Percentiles rank a stretch among this genome's conserved stretches.
Conservation (phyloP, 2,888 invertebrate species). For the Platycheirus rosarum region DNA sequence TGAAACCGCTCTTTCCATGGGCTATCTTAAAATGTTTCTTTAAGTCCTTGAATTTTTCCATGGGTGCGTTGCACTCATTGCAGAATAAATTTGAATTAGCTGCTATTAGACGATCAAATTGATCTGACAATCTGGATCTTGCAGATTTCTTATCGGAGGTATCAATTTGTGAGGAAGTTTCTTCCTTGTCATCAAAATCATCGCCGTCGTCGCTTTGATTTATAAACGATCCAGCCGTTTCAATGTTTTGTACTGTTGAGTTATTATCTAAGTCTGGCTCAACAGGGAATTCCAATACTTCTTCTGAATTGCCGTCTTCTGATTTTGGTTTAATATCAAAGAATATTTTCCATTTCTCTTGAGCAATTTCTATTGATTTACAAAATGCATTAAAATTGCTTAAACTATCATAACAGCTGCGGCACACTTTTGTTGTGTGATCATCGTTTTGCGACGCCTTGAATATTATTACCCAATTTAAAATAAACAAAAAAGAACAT, state of each 20-base stretch:
- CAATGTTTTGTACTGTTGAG: background rate
- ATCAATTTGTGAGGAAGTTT: background rate
- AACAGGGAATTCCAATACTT: background rate
- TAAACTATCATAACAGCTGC: constrained; percentile 25
- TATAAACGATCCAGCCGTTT: background rate
- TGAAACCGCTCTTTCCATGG: constrained; percentile 71
- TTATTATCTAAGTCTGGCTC: background rate
- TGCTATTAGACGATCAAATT: constrained; percentile 71
- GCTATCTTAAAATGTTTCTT: constrained; percentile 71
- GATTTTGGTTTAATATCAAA: background rate
- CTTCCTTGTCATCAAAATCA: background rate
- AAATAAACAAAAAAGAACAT: background rate
- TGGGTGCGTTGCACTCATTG: constrained; percentile 65
- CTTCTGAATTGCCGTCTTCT: background rate
- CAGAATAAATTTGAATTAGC: constrained; percentile 73
- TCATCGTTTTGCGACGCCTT: constrained; percentile 45
- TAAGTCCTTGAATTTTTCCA: constrained; percentile 68
- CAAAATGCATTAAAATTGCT: constrained; percentile 26
- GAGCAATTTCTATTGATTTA: constrained; percentile 40
- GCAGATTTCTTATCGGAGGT: background rate
- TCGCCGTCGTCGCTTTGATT: background rate
- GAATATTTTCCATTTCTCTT: constrained; percentile 43
- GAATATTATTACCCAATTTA: background rate
- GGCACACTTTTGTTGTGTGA: constrained; percentile 34
- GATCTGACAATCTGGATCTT: constrained; percentile 34